Conservation (phyloP, 2,113 vertebrate genomes). For the Sula dactylatra region DNA sequence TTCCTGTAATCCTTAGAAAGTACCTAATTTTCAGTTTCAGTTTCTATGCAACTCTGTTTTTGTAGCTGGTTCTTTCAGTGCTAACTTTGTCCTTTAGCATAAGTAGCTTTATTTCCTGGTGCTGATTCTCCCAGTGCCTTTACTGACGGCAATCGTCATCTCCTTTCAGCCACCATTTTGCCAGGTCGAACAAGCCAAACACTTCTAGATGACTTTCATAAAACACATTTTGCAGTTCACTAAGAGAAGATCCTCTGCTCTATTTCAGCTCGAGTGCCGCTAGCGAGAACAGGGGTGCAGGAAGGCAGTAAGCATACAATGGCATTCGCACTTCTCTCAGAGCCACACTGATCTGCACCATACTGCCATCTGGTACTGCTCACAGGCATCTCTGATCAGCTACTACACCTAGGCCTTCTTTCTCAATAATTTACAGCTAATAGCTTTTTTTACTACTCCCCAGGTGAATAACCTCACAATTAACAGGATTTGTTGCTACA, state of each 20-base stretch:
- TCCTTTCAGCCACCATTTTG: background rate
- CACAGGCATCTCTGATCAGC: background rate
- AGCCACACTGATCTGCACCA: background rate
- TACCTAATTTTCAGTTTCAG: background rate
- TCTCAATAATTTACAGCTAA: background rate
- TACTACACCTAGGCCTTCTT: background rate
- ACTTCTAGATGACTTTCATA: background rate
- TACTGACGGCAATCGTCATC: background rate
- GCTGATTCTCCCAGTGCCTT: background rate
- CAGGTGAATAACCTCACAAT: background rate
- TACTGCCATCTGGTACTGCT: background rate
- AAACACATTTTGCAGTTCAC: background rate
- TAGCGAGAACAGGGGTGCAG: background rate
- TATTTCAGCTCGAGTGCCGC: background rate
- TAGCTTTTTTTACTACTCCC: background rate
- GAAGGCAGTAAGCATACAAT: background rate
- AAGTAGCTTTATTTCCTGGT: background rate
- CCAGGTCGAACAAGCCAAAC: background rate
- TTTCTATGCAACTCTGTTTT: background rate
- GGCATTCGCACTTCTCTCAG: background rate
- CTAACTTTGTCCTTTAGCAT: background rate
- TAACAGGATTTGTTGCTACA: background rate
- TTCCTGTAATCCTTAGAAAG: background rate
- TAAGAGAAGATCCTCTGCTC: background rate
- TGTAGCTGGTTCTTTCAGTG: background rate